Evolutionary conservation across 2,113 vertebrate genomes (phyloP), one percentile per base, ranked within the genome.

Genomic region (Camelus dromedarius): DNA sequence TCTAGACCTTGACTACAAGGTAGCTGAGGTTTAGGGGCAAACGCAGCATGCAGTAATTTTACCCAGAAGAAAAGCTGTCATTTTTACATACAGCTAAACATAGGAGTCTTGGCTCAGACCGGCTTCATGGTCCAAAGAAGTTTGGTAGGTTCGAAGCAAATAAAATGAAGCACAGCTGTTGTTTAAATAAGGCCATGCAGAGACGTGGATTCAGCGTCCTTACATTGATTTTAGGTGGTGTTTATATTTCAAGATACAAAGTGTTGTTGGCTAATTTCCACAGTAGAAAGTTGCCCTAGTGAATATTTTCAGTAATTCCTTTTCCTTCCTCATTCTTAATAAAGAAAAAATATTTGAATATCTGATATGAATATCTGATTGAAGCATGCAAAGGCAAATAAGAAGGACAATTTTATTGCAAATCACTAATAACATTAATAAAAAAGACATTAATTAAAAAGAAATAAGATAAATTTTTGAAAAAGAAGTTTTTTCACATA

Each of bases 271-370:
- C 42, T 89, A 52, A 60, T 72, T 95, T 81, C 73, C 89, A 32
- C 14, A 76, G 72, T 26, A 93, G 46, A 89, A 69, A 18, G 35
- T 94, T 56, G 32, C 10, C 2, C 0, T 70, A 6, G 22, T 72
- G 58, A 88, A 66, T 82, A 60, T 75, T 98, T 92, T 79, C 38
- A 70, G 62, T 19, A 75, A n/a, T 38, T 93, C 89, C 24, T 35
- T 91, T 69, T 85, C 60, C 79, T 95, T 92, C 35, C 35, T 93
- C 66, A 81, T 95, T 95, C 70, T 95, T 96, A 90, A 19, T 60
- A 92, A 83, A n/a, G 84, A 79, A 69, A 42, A 93, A 32, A 12
- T 16, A 35, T 80, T 76, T 50, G 32, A 54, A 66, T 72, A 92
- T 79, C 48, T 95, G 85, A 90, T 62, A 60, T 54, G 67, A 50